Conservation (phyloP, 2,113 vertebrate species). For the Urocynchramus pylzowi region DNA sequence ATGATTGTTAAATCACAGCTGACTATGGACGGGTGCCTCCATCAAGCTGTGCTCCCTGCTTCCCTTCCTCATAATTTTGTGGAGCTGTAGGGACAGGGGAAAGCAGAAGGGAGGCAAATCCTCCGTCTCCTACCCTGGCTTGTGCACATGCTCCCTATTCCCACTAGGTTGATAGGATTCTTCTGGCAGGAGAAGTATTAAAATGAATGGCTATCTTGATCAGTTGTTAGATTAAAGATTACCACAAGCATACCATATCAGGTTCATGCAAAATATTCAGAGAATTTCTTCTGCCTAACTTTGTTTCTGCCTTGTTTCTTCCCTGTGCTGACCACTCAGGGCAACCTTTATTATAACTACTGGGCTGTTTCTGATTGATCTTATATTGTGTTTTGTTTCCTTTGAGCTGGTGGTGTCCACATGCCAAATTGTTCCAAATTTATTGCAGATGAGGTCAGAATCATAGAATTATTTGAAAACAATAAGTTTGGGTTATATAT, state of each 20-base stretch:
- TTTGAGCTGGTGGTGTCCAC: neutral
- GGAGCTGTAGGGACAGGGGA: neutral
- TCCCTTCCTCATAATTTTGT: fast-evolving
- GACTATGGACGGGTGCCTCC: neutral
- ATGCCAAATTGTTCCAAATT: neutral
- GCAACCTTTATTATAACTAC: neutral
- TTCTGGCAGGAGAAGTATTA: neutral
- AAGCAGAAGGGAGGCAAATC: neutral
- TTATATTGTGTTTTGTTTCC: neutral
- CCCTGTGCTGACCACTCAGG: fast-evolving
- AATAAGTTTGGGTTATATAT: neutral
- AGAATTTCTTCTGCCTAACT: neutral
- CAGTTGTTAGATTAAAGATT: neutral
- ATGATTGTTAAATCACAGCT: neutral
- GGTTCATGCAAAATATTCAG: neutral
- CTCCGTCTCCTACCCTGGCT: neutral
- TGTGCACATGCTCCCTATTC: neutral
- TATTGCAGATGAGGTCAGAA: neutral
- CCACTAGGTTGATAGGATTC: neutral
- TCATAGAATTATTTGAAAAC: neutral
- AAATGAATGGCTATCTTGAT: neutral
- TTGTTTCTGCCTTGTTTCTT: neutral
- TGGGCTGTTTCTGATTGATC: neutral
- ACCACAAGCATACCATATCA: neutral
- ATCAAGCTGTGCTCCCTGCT: neutral